These are phyloP conservation scores for Hipparchia semele DNA, from an alignment of 2,888 invertebrate genomes.

Conservation along the genomic window DNA sequence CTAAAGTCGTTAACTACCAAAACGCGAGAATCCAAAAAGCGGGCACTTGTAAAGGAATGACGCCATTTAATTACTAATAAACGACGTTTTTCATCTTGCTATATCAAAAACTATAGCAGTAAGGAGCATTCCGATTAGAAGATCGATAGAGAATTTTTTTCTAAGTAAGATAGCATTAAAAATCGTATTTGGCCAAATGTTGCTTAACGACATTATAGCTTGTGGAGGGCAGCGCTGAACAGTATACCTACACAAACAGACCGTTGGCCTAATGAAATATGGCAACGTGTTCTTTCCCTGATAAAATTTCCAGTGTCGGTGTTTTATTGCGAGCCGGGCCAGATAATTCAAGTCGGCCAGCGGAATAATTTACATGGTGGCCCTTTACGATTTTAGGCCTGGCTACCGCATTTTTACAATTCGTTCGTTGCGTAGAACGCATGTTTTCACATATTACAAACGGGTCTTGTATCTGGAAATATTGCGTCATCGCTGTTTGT, in stretches of 20 bases:
- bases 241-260: conserved; percentile 55
- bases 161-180: too few relatives aligned
- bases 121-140: too few relatives aligned
- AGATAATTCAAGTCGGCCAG: conserved; percentile 73
- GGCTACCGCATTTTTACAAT: conserved; percentile 67
- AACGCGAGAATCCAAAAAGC: too few relatives aligned
- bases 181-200: too few relatives aligned
- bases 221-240: conserved; percentile 18
- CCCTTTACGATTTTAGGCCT: conserved; percentile 61
- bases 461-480: background rate
- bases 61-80: too few relatives aligned
- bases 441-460: conserved; percentile 6
- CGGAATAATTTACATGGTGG: conserved; percentile 77
- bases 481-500: background rate
- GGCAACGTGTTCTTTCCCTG: conserved; percentile 74
- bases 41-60: too few relatives aligned
- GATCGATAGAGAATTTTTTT: too few relatives aligned
- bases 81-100: too few relatives aligned
- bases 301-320: conserved; percentile 73
- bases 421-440: conserved; percentile 21
- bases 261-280: conserved; percentile 76
- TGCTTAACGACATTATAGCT: too few relatives aligned
- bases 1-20: too few relatives aligned
- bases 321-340: conserved; percentile 74
- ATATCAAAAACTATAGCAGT: too few relatives aligned